phyloP scores from a whole-genome alignment of 2,113 vertebrate species.

The Microtus ochrogaster region DNA sequence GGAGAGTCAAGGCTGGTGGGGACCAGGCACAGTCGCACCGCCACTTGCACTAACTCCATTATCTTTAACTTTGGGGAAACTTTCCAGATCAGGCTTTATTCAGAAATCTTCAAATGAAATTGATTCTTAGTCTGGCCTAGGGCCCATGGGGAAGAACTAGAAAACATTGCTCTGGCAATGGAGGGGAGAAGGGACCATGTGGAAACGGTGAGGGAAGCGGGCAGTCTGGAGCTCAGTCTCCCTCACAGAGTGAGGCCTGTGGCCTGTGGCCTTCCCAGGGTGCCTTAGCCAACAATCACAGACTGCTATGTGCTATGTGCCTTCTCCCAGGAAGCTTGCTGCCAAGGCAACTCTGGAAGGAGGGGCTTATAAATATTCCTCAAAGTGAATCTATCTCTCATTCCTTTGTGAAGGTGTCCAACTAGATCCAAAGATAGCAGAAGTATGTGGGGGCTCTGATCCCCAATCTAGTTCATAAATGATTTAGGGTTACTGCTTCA shows the following conservation, averaged over 20 bases:
- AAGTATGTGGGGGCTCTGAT: neutral
- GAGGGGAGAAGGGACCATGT: neutral
- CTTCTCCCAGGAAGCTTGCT: slow-evolving; percentile 7
- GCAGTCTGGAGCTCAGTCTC: too few relatives aligned
- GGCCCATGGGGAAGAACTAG: neutral
- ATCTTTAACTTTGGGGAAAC: neutral
- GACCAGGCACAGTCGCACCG: neutral
- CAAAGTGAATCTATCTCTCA: neutral
- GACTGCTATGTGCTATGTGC: neutral
- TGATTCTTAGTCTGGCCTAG: neutral
- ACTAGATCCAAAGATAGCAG: neutral
- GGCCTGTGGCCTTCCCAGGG: neutral
- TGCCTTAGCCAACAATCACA: neutral
- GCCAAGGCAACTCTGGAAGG: neutral
- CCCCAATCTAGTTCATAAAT: neutral
- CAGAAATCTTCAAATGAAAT: slow-evolving; percentile 13
- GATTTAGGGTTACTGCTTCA: neutral
- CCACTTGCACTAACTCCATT: neutral
- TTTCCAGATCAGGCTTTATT: neutral
- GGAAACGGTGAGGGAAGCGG: neutral
- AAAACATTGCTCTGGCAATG: neutral
- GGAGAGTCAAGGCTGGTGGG: neutral
- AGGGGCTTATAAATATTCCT: neutral
- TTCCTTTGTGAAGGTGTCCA: neutral
- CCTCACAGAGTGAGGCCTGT: neutral